Percentiles rank a stretch among this genome's conserved stretches.
phyloP scores from a whole-genome alignment of 2,888 invertebrate species.

The Abscondita cerata region DNA sequence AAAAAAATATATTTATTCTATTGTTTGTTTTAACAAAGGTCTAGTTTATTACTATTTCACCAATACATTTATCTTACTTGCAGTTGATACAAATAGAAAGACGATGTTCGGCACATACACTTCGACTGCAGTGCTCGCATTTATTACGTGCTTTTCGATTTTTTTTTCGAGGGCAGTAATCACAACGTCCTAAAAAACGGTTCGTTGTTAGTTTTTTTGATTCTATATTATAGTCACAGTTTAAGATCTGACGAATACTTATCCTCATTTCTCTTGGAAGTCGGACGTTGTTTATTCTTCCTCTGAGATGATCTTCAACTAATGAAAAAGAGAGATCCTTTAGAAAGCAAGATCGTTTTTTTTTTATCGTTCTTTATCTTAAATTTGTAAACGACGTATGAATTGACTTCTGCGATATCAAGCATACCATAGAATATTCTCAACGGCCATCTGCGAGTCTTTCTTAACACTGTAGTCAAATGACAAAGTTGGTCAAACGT shows the following conservation, averaged over 20 bases:
- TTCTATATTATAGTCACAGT: neutral
- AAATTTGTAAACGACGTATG: neutral
- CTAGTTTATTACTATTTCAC: too few species aligned
- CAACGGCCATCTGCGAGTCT: neutral
- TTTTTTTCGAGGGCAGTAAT: neutral
- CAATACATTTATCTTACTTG: neutral
- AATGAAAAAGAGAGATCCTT: neutral
- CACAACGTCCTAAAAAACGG: neutral
- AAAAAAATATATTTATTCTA: too few species aligned
- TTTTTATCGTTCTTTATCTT: neutral
- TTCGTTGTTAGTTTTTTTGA: neutral
- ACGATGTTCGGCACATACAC: neutral
- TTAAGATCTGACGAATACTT: neutral
- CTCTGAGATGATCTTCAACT: neutral
- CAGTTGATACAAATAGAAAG: neutral
- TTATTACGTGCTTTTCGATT: constrained; percentile 1
- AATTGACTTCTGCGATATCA: neutral
- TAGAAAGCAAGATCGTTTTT: neutral
- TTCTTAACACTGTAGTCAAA: neutral
- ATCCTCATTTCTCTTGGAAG: neutral
- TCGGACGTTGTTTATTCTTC: neutral
- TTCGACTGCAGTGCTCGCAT: neutral
- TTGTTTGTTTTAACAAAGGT: too few species aligned
- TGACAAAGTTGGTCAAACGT: neutral
- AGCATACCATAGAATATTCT: neutral